Base-by-base conservation (phyloP, 1,140 invertebrate genomes). In the Orchestia grillus region DNA sequence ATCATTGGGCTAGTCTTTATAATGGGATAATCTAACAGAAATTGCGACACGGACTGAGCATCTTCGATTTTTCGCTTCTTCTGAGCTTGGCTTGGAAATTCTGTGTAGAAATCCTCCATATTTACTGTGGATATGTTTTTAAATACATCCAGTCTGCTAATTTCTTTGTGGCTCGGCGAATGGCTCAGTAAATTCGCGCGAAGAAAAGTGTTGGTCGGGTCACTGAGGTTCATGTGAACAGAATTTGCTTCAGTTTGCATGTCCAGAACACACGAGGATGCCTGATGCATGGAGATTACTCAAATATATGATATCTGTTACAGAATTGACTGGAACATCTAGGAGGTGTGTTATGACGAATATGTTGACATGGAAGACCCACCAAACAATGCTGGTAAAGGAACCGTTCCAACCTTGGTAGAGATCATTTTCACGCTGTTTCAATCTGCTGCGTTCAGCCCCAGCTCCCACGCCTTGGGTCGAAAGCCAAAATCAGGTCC, bases 61-160 rank as follows among this genome's bases (percentile, higher is more conserved):
- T 90, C 43, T 41, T 44, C 88, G 4, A 90, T 90, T 90, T 44
- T 90, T 42, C 43, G 88, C 43, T 90, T 90, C 15, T 90, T 44
- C n/a, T 90, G 88, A 44, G n/a, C 88, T 90, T 90, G 88, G 15
- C 43, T 90, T 90, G 88, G 88, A 90, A 90, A 45, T 94, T 94
- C 92, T 23, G 92, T 45, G 44, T 94, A 94, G 36, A 94, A 94
- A 45, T 94, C 92, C 11, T 94, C 36, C 92, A 94, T 94, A 44
- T 94, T 94, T 47, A 94, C 92, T 11, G 92, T 94, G 40, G 92
- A 8, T 47, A 94, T 94, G 44, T 94, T 94, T 40, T 47, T 42
- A 44, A 94, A 94, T 40, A 94, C 92, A n/a, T 94, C 41, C 36
- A 90, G 43, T 90, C 88, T 90, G 41, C 88, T 90, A 19, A 90